Conservation (phyloP, 2,797 vertebrate genomes). For the Steatocranus sp. region DNA sequence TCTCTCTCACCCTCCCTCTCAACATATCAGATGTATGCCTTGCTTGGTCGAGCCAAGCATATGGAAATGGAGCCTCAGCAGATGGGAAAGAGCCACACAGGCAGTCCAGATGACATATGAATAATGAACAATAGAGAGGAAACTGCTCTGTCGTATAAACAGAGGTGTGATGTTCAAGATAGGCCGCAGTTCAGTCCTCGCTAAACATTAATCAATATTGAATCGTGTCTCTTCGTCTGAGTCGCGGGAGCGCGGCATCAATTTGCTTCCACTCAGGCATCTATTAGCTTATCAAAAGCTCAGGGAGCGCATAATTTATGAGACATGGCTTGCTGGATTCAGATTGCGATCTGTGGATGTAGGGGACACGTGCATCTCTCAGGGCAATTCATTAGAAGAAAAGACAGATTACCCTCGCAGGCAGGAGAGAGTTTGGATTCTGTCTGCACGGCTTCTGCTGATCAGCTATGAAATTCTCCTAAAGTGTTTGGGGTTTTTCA, state of each 20-base stretch:
- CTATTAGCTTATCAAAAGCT: slow-evolving; percentile 58
- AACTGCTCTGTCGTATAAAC: slow-evolving; percentile 53
- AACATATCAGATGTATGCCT: slow-evolving; percentile 42
- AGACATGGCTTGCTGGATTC: slow-evolving; percentile 33
- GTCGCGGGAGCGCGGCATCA: slow-evolving; percentile 24
- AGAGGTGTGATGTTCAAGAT: slow-evolving; percentile 51
- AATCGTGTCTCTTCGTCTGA: slow-evolving; percentile 31
- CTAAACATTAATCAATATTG: slow-evolving; percentile 60
- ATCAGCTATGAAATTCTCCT: not conserved
- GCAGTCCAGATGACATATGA: slow-evolving; percentile 62
- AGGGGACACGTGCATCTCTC: not conserved
- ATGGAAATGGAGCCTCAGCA: slow-evolving; percentile 57
- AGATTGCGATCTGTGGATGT: slow-evolving; percentile 40
- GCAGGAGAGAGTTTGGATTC: not conserved
- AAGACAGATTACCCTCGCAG: slow-evolving; percentile 22
- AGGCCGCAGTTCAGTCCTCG: slow-evolving; percentile 9
- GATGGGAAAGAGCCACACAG: slow-evolving; percentile 59
- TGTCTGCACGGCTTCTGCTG: not conserved
- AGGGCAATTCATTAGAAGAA: slow-evolving; percentile 9
- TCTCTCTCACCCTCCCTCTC: not conserved
- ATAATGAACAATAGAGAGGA: slow-evolving; percentile 64
- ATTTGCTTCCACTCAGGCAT: slow-evolving; percentile 46
- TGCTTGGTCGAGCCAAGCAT: slow-evolving; percentile 33
- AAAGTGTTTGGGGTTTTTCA: accelerated
- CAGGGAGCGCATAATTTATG: slow-evolving; percentile 38